These are phyloP conservation scores for Nestor notabilis DNA, from an alignment of 2,113 vertebrate genomes.

Conservation along the genomic window DNA sequence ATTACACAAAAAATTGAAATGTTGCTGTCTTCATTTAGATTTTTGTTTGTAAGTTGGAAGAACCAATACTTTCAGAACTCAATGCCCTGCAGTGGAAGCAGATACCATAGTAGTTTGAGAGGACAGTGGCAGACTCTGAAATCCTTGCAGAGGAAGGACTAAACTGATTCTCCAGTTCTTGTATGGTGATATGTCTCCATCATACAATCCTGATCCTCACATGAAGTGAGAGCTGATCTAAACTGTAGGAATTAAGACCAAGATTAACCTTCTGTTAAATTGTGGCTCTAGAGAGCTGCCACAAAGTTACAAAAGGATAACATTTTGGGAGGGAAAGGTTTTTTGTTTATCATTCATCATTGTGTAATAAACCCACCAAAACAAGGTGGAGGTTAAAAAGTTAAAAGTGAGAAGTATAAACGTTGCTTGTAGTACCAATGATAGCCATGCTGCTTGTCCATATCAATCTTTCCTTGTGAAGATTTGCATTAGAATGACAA, in stretches of 20 bases:
- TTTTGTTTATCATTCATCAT: neutral
- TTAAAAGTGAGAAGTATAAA: neutral
- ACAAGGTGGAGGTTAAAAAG: neutral
- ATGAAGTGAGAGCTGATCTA: neutral
- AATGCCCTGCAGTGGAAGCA: neutral
- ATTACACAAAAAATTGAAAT: neutral
- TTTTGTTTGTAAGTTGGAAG: neutral
- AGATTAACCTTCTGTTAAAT: neutral
- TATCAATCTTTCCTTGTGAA: neutral
- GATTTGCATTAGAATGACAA: neutral
- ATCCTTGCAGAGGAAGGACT: neutral
- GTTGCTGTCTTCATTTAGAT: neutral
- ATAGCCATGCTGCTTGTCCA: neutral
- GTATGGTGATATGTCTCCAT: neutral
- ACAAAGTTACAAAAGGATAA: neutral
- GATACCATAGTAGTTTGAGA: neutral
- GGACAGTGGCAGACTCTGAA: neutral
- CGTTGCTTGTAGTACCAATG: neutral
- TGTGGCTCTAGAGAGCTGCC: neutral
- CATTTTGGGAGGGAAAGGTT: neutral
- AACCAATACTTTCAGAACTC: neutral
- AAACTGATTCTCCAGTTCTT: neutral
- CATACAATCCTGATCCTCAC: neutral
- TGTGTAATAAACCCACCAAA: neutral
- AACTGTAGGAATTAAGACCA: neutral